phyloP scores from a whole-genome alignment of 1,140 invertebrate species.

The Orussus abietinus region DNA sequence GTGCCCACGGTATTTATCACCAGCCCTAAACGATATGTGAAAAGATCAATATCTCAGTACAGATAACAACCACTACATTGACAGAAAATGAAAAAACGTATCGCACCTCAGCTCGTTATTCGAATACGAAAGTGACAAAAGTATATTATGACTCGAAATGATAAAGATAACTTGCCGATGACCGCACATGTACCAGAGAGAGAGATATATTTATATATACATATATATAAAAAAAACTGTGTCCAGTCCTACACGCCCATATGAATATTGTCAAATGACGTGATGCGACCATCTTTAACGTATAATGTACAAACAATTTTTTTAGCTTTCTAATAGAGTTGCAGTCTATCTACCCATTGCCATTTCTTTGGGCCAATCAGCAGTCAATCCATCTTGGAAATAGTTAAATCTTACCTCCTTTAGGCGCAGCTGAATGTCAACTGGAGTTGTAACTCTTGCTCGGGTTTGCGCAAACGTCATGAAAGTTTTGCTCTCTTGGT shows the following conservation, averaged over 20 bases:
- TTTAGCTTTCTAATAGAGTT: slow-evolving; percentile 44
- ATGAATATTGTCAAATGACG: slow-evolving; percentile 20
- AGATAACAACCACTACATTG: slow-evolving; percentile 39
- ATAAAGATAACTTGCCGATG: slow-evolving; percentile 30
- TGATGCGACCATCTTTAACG: slow-evolving; percentile 25
- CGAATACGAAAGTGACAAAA: slow-evolving; percentile 26
- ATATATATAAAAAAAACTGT: slow-evolving; percentile 26
- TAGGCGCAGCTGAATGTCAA: slow-evolving; percentile 52
- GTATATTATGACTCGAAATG: slow-evolving; percentile 29
- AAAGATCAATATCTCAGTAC: slow-evolving; percentile 35
- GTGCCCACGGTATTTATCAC: slow-evolving; percentile 57
- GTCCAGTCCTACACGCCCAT: no score
- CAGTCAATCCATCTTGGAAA: slow-evolving; percentile 47
- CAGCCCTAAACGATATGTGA: slow-evolving; percentile 50
- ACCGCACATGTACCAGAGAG: slow-evolving; percentile 25
- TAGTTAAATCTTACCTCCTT: slow-evolving; percentile 46
- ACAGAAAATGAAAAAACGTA: slow-evolving; percentile 19
- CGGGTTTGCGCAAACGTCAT: slow-evolving; percentile 33
- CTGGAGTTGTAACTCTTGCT: slow-evolving; percentile 48
- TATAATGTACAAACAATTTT: slow-evolving; percentile 31
- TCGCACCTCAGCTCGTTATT: slow-evolving; percentile 31
- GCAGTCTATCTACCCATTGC: slow-evolving; percentile 45
- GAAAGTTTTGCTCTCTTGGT: slow-evolving; percentile 35
- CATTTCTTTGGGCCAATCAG: slow-evolving; percentile 49
- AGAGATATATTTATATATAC: slow-evolving; percentile 18